Percentiles rank a stretch among this genome's conserved stretches.
Conservation (phyloP, 2,113 vertebrate genomes). For the Marmota flaviventris region DNA sequence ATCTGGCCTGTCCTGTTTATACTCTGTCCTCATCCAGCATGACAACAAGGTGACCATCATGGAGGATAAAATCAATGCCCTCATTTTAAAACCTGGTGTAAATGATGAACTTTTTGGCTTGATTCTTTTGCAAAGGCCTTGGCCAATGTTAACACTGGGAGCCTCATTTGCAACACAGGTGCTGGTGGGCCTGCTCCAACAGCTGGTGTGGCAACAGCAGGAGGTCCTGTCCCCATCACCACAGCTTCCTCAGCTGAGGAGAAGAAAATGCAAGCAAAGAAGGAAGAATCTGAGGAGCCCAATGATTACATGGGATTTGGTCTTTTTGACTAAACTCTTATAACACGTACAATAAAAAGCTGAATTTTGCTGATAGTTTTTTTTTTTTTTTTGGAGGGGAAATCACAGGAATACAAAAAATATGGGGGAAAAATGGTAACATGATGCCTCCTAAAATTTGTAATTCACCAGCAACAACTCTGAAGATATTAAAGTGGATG, state of each 20-base stretch:
- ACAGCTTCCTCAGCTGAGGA: conserved; percentile 94
- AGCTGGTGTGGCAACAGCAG: conserved; percentile 84
- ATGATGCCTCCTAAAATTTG: too few species aligned
- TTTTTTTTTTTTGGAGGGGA: background rate
- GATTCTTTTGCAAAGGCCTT: too few species aligned
- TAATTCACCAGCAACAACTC: too few species aligned
- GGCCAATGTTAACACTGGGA: too few species aligned
- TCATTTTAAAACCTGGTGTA: conserved; percentile 91
- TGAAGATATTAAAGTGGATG: too few species aligned
- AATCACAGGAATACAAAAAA: too few species aligned
- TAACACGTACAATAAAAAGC: conserved; percentile 86
- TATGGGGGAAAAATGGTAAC: too few species aligned
- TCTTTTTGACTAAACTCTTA: conserved; percentile 96
- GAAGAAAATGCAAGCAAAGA: conserved; percentile 99
- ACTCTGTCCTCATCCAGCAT: conserved; percentile 86
- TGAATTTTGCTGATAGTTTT: background rate
- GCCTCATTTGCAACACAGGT: conserved; percentile 96
- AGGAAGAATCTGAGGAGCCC: conserved; percentile 97
- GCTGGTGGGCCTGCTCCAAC: conserved; percentile 92
- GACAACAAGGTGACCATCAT: conserved; percentile 98
- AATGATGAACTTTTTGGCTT: too few species aligned
- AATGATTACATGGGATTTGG: conserved; percentile 99
- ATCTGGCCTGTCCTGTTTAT: conserved; percentile 94
- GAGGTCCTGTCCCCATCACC: conserved; percentile 84
- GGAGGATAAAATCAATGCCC: conserved; percentile 95